phyloP scores from a whole-genome alignment of 2,797 vertebrate genomes.

The Acropternis orthonyx region DNA sequence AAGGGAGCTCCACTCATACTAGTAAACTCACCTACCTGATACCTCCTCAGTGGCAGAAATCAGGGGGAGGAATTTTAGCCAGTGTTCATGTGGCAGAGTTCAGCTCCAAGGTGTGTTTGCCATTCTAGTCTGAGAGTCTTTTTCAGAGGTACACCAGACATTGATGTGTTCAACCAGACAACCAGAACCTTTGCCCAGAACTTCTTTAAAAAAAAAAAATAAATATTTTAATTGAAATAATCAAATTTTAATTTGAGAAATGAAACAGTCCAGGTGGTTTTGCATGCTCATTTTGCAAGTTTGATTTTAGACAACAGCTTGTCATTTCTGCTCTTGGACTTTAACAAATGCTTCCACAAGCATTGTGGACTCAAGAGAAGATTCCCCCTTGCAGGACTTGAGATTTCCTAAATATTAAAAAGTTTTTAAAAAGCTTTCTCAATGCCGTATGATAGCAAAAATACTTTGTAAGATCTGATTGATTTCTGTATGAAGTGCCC shows the following conservation, averaged over 20 bases:
- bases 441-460: not conserved
- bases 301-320: not conserved
- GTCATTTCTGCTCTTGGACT: not conserved
- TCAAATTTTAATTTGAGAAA: not conserved
- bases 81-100: not conserved
- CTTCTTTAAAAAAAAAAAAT: not conserved
- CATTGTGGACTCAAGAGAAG: fast-evolving
- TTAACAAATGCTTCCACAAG: not conserved
- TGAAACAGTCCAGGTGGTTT: not conserved
- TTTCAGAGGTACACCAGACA: not conserved
- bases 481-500: not conserved
- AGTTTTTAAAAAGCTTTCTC: fast-evolving
- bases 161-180: not conserved
- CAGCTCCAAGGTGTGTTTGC: not conserved
- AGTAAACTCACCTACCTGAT: not conserved
- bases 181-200: not conserved
- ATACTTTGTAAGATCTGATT: not conserved
- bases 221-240: not conserved
- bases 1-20: not conserved
- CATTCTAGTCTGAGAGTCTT: not conserved
- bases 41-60: not conserved
- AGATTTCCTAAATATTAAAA: not conserved
- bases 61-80: not conserved
- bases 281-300: not conserved
- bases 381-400: not conserved